Percentiles rank a stretch among this genome's conserved stretches.
Evolutionary conservation across 1,140 invertebrate species (phyloP).

Genomic region (Camponotus floridanus): DNA sequence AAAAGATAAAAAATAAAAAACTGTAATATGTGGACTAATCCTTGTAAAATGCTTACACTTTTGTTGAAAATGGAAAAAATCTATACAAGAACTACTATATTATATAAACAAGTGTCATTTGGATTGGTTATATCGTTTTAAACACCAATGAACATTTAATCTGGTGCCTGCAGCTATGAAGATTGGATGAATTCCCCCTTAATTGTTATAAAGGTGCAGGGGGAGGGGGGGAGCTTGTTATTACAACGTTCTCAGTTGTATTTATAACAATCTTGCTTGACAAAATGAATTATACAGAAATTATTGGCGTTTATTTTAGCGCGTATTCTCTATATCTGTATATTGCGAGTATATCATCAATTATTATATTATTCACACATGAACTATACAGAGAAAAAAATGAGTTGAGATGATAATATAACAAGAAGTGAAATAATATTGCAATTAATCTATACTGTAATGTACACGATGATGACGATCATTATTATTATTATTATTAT

Average conservation of each 20-base stretch:
- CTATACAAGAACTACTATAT: conserved; percentile 83
- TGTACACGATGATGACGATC: conserved; percentile 70
- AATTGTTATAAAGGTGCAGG: conserved; percentile 78
- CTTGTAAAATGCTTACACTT: conserved; percentile 85
- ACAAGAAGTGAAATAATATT: conserved; percentile 74
- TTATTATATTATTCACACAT: conserved; percentile 78
- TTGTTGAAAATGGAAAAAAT: conserved; percentile 85
- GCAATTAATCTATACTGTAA: conserved; percentile 75
- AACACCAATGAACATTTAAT: conserved; percentile 82
- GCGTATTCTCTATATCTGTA: conserved; percentile 72
- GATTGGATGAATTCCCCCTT: conserved; percentile 71
- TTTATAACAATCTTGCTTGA: conserved; percentile 76
- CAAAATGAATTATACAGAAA: conserved; percentile 75
- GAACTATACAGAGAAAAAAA: conserved; percentile 74
- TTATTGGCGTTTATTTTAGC: conserved; percentile 79
- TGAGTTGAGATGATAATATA: conserved; percentile 69
- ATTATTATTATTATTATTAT: conserved; percentile 78
- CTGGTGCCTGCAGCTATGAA: conserved; percentile 82
- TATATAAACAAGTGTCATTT: conserved; percentile 82
- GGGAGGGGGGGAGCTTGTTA: conserved; percentile 67
- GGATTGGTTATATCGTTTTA: conserved; percentile 81
- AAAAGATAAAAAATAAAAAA: conserved; percentile 60
- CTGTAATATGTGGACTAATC: conserved; percentile 81
- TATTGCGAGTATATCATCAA: conserved; percentile 75
- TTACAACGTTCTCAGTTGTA: conserved; percentile 76